A percentile compares a stretch with the other conserved stretches of the same genome.
These are phyloP conservation scores for Crax fasciolata DNA, from an alignment of 2,797 vertebrate species.

Conservation along the genomic window DNA sequence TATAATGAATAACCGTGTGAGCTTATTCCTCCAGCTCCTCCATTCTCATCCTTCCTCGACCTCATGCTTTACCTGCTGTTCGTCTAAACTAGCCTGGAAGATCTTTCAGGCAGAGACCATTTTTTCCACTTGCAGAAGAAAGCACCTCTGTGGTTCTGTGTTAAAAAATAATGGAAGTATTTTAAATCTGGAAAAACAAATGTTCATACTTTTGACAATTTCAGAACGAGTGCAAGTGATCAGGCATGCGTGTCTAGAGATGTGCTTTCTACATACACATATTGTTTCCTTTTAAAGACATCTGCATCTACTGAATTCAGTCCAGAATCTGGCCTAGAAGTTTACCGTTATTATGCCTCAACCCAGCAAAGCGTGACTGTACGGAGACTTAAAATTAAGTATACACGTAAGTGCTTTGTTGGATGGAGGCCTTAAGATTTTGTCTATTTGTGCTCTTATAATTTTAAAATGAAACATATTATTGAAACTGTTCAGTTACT, in stretches of 20 bases:
- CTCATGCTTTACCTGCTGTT: conserved; percentile 30
- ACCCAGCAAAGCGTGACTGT: conserved; percentile 69
- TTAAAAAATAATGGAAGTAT: conserved; percentile 35
- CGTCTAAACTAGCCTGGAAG: not conserved
- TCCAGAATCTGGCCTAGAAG: conserved; percentile 67
- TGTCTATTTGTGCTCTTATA: conserved; percentile 59
- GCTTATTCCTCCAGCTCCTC: not conserved
- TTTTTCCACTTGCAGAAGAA: not conserved
- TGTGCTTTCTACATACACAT: conserved; percentile 60
- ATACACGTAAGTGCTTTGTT: conserved; percentile 63
- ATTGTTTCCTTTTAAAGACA: conserved; percentile 78
- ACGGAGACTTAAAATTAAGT: conserved; percentile 55
- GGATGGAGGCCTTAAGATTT: conserved; percentile 51
- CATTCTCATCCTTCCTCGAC: not conserved
- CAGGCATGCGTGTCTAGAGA: conserved; percentile 72
- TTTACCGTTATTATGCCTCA: conserved; percentile 69
- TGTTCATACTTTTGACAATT: conserved; percentile 30
- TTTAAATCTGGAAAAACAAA: conserved; percentile 49
- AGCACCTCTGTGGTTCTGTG: not conserved
- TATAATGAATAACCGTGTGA: conserved; percentile 59
- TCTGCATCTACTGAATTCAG: conserved; percentile 69
- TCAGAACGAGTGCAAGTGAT: conserved; percentile 57
- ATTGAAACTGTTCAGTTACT: conserved; percentile 35
- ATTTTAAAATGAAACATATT: conserved; percentile 53
- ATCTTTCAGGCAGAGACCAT: not conserved